Conservation (phyloP, 2,888 invertebrate species). For the Lepidochrysops patricia region DNA sequence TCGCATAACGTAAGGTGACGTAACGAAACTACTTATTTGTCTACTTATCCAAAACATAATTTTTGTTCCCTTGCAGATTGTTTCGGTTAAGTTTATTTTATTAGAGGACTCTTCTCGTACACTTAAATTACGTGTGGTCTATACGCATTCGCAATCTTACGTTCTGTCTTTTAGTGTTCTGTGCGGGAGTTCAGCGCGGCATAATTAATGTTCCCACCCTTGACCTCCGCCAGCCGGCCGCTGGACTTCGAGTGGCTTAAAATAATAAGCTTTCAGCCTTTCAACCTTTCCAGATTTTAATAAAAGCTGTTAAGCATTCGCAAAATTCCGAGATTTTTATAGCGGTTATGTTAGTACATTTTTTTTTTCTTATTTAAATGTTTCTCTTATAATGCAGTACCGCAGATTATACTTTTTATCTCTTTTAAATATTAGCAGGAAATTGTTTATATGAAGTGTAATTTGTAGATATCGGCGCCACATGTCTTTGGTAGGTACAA, state of each 20-base stretch:
- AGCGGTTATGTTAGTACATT: background rate
- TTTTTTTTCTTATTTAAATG: background rate
- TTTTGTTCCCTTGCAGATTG: too few species aligned
- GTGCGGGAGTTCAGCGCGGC: constrained; percentile 24
- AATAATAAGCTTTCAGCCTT: constrained; percentile 11
- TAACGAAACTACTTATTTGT: too few species aligned
- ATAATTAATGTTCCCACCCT: constrained; percentile 28
- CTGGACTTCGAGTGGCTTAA: constrained; percentile 13
- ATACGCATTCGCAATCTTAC: too few species aligned
- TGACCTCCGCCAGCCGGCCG: constrained; percentile 20
- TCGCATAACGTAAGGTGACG: too few species aligned
- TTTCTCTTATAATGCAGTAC: background rate
- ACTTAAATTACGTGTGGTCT: too few species aligned
- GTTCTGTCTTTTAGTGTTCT: background rate
- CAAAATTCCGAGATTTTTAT: background rate
- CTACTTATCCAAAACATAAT: too few species aligned
- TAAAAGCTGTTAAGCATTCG: constrained; percentile 10
- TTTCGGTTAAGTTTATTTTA: too few species aligned
- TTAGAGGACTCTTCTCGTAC: too few species aligned
- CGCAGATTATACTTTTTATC: background rate
- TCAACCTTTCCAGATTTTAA: constrained; percentile 9
- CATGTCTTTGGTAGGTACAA: too few species aligned
- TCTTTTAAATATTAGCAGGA: background rate
- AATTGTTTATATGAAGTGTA: too few species aligned
- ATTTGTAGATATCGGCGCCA: too few species aligned